Evolutionary conservation across 37 sponge, comb jelly and placozoan species (phyloP).

Genomic region (Tethya wilhelma): DNA sequence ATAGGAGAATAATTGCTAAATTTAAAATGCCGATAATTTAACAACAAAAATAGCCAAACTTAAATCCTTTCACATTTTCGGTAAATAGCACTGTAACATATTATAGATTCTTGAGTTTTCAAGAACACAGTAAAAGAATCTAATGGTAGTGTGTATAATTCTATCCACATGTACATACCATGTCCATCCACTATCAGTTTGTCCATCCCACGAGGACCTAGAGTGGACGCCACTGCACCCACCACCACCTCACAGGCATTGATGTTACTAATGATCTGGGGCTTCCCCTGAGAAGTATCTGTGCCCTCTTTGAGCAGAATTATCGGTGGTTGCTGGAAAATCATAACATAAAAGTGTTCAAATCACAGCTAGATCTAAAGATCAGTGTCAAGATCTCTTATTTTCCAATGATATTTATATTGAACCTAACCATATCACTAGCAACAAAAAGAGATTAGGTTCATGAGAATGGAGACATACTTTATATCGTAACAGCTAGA

Average conservation of each 20-base stretch:
- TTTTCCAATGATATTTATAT: neutral
- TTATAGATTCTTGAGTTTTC: too few relatives aligned
- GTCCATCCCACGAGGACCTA: conserved; percentile 99
- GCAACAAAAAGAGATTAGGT: too few relatives aligned
- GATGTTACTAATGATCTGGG: conserved; percentile 99
- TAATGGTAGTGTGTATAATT: neutral
- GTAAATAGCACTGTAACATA: too few relatives aligned
- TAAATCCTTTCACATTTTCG: too few relatives aligned
- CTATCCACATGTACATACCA: conserved; percentile 44
- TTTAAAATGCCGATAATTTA: too few relatives aligned
- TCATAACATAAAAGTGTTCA: neutral
- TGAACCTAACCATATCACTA: neutral
- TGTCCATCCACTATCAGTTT: conserved; percentile 96
- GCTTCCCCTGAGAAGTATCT: conserved; percentile 97
- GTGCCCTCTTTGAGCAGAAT: conserved; percentile 98
- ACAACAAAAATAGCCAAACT: too few relatives aligned
- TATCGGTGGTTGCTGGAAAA: conserved; percentile 76
- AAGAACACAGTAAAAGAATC: too few relatives aligned
- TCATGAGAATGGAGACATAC: too few relatives aligned
- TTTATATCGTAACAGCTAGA: too few relatives aligned
- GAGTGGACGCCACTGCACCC: conserved; percentile 94
- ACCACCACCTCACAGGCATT: conserved; percentile 96
- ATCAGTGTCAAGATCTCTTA: neutral
- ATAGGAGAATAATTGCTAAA: too few relatives aligned
- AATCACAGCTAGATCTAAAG: neutral